A percentile compares a stretch with the other conserved stretches of the same genome.
Evolutionary conservation across 2,888 invertebrate species (phyloP).

Genomic region (Lissocephala sabroskyi): DNA sequence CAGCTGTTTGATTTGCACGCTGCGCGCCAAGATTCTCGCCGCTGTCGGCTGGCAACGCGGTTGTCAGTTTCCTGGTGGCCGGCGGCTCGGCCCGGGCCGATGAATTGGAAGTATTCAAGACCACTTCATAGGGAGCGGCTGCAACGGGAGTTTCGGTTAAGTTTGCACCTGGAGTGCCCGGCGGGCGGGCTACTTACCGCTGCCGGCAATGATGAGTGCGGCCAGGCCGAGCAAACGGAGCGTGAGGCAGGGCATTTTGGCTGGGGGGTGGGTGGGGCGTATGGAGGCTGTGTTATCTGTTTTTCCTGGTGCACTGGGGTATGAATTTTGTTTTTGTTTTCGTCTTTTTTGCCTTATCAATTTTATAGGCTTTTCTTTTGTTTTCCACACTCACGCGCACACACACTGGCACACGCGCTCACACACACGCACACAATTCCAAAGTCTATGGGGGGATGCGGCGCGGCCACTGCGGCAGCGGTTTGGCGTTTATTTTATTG

Average conservation of each 20-base stretch:
- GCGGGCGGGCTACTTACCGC: conserved; percentile 29
- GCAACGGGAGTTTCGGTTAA: conserved; percentile 37
- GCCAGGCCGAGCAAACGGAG: conserved; percentile 29
- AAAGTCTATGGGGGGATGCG: conserved; percentile 39
- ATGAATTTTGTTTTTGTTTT: too few relatives aligned
- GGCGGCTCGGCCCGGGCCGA: conserved; percentile 1
- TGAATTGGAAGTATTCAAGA: conserved; percentile 44
- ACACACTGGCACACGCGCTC: conserved; percentile 12
- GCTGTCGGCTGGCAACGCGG: conserved; percentile 19
- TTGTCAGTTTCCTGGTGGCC: conserved; percentile 18
- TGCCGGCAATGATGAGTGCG: conserved; percentile 29
- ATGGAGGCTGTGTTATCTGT: too few relatives aligned
- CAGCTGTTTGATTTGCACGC: conserved; percentile 46
- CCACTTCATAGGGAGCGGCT: conserved; percentile 56
- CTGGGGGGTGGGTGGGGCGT: too few relatives aligned
- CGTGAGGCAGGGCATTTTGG: conserved; percentile 24
- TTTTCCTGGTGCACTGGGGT: too few relatives aligned
- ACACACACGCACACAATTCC: conserved; percentile 23
- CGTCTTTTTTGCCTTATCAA: conserved; percentile 11
- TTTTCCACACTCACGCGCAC: conserved; percentile 32
- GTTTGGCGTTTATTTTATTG: conserved; percentile 1
- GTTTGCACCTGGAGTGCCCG: conserved; percentile 26
- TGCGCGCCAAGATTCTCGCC: conserved; percentile 3
- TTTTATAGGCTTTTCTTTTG: conserved; percentile 43
- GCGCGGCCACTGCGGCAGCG: too few relatives aligned